Percentiles rank a stretch among this genome's conserved stretches.
Conservation (phyloP, 2,888 invertebrate species). For the Eudemis profundana region DNA sequence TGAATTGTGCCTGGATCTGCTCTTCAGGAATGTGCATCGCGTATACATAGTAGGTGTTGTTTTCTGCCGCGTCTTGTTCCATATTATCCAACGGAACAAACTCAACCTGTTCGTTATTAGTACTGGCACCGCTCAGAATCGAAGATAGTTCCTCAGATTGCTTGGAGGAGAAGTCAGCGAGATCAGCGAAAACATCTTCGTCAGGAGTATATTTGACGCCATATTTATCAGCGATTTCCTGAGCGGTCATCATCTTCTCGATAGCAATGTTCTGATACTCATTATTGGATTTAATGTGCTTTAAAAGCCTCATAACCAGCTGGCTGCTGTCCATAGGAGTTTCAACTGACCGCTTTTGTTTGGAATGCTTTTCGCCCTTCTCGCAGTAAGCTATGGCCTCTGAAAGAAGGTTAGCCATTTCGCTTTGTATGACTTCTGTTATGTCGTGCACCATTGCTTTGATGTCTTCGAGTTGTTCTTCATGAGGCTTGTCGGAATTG, state of each 20-base stretch:
- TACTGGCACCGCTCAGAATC: constrained; percentile 66
- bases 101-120: constrained; percentile 53
- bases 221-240: constrained; percentile 79
- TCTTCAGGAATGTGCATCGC: constrained; percentile 52
- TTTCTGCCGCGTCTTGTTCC: constrained; percentile 47
- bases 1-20: constrained; percentile 46
- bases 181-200: constrained; percentile 71
- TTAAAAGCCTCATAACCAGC: constrained; percentile 69
- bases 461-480: constrained; percentile 74
- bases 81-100: constrained; percentile 49
- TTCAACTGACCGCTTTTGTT: constrained; percentile 69
- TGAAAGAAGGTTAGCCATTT: constrained; percentile 69
- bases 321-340: constrained; percentile 74
- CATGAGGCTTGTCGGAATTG: constrained; percentile 64
- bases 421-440: constrained; percentile 65
- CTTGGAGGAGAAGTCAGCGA: constrained; percentile 71
- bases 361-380: constrained; percentile 59
- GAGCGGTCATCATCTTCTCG: constrained; percentile 81
- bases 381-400: constrained; percentile 61
- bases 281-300: constrained; percentile 76
- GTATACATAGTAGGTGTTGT: constrained; percentile 57
- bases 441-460: constrained; percentile 71
- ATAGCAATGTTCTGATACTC: constrained; percentile 80
- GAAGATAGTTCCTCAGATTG: constrained; percentile 71
- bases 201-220: constrained; percentile 76